Base-by-base conservation (phyloP, 2,113 vertebrate species). In the Stegastes partitus region DNA sequence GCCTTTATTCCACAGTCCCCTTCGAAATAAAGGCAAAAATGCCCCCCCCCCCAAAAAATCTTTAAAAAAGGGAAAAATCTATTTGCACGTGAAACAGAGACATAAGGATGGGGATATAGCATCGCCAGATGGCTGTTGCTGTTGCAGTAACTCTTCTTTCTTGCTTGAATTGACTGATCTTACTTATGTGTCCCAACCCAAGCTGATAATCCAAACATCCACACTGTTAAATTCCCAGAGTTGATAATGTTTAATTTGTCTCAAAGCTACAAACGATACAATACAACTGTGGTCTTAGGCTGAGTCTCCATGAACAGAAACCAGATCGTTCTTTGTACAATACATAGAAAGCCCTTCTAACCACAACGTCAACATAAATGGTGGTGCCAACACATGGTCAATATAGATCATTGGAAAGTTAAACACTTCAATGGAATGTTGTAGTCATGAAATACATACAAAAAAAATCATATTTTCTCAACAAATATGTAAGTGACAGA, bases 21-120 rank as follows among this genome's bases (percentile, higher is more conserved):
- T 9, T 34, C 7, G 10, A 34, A 34, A 34, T 6, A 34, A 34
- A 10, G 31, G 31, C 31, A 34, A 34, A 34, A 34, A 34, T 34
- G 31, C 1, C 31, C n/a, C n/a, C n/a, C n/a, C n/a, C n/a, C n/a
- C n/a, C 31, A 34, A 34, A 34, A 34, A 34, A 34, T 34, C 31
- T 34, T 34, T 34, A 34, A 34, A 34, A 34, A 34, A 34, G 31
- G 31, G 7, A 23, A 16, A 49, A 75, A 63, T 58, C 9, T 61
- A 57, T 77, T 86, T 88, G 65, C 83, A 84, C 77, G 65, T 44
- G 1, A 72, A 74, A 69, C n/a, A 12, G 21, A 68, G 57, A 57
- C 14, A 28, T 45, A 18, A 21, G 1, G 21, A 31, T 62, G 55
- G 68, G 5, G 68, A 34, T 53, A 49, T 45, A 45, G 34, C 26